Conservation (phyloP, 2,797 vertebrate genomes). For the Manis crassicaudata region DNA sequence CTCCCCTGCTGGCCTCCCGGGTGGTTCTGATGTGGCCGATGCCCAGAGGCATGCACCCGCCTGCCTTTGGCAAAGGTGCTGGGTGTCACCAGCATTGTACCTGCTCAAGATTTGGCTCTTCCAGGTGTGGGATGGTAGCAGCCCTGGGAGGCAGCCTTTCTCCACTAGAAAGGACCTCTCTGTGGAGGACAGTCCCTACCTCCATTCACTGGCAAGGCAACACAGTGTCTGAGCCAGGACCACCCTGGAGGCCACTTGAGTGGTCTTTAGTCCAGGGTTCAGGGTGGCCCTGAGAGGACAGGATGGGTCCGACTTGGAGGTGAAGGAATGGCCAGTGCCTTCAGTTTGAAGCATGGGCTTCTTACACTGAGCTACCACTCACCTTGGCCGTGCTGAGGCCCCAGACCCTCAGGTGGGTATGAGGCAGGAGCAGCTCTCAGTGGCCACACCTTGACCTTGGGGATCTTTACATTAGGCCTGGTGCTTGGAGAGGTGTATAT, state of each 20-base stretch:
- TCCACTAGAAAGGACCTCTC: neutral
- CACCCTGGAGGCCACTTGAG: neutral
- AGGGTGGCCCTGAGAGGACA: neutral
- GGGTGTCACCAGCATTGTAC: neutral
- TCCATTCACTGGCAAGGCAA: accelerated
- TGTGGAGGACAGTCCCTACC: neutral
- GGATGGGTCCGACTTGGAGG: neutral
- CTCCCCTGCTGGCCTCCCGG: neutral
- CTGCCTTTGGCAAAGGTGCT: neutral
- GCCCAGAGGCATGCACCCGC: neutral
- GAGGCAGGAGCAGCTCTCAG: neutral
- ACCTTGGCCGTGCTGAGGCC: neutral
- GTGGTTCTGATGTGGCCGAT: no score
- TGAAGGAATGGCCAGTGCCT: neutral
- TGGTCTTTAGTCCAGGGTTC: neutral
- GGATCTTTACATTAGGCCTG: neutral
- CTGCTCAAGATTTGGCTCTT: neutral
- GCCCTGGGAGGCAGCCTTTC: neutral
- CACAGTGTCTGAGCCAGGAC: neutral
- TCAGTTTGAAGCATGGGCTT: neutral
- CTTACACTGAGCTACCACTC: neutral
- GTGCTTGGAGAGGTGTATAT: neutral
- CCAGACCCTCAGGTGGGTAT: neutral
- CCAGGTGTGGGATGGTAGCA: neutral
- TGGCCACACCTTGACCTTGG: neutral